Evolutionary conservation across 1,140 invertebrate species (phyloP).

Genomic region (Atta cephalotes): DNA sequence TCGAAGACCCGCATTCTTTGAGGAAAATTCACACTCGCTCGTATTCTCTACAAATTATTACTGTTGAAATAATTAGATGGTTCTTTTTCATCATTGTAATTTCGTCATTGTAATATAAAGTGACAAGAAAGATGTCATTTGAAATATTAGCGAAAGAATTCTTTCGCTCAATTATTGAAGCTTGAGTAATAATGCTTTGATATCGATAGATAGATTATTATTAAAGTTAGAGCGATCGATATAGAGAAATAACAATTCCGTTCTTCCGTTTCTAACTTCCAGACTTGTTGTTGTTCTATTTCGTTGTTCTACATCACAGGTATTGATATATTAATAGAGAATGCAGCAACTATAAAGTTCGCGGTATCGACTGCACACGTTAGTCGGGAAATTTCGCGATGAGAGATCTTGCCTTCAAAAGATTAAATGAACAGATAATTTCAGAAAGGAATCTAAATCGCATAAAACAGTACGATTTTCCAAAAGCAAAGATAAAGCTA

Average conservation of each 20-base stretch:
- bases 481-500: background rate
- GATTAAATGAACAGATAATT: conserved; percentile 18
- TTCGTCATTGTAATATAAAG: background rate
- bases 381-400: conserved; percentile 35
- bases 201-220: conserved; percentile 12
- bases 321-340: conserved; percentile 51
- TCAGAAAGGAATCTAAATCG: background rate
- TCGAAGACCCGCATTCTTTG: background rate
- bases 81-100: background rate
- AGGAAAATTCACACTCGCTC: background rate
- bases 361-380: conserved; percentile 29
- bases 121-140: background rate
- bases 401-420: background rate
- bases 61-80: background rate
- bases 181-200: background rate
- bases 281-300: background rate
- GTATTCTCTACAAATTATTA: background rate
- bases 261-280: conserved; percentile 6
- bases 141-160: background rate
- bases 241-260: background rate
- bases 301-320: conserved; percentile 29
- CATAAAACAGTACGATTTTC: background rate
- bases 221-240: background rate
- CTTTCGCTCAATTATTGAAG: background rate
- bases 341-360: conserved; percentile 36